Evolutionary conservation across 2,113 vertebrate genomes (phyloP).

Genomic region (Erythrolamprus reginae): DNA sequence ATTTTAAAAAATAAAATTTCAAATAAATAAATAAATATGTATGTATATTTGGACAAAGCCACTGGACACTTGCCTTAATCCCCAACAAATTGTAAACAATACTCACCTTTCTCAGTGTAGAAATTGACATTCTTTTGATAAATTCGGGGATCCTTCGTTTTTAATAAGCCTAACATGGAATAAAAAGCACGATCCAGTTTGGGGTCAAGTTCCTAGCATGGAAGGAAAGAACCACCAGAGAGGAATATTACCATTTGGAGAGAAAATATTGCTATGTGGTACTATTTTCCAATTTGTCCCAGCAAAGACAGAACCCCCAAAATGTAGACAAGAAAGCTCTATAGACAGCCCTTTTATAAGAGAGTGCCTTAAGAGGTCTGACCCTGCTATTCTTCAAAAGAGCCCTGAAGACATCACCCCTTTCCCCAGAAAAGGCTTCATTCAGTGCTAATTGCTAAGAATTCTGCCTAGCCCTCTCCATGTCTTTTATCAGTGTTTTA

Average conservation of each 20-base stretch:
- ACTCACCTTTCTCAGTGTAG: slow-evolving; percentile 62
- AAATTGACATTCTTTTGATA: slow-evolving; percentile 78
- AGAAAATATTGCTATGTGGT: not conserved
- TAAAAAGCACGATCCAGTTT: slow-evolving; percentile 82
- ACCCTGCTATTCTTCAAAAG: not conserved
- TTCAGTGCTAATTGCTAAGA: not conserved
- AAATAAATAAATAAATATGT: too few species aligned
- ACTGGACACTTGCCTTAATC: not conserved
- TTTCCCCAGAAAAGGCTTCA: not conserved
- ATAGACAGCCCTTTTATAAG: not conserved
- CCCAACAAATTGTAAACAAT: not conserved
- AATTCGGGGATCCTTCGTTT: slow-evolving; percentile 86
- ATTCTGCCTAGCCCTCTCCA: not conserved
- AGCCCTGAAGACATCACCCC: not conserved
- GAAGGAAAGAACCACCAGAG: not conserved
- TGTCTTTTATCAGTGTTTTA: not conserved
- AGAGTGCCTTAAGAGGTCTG: not conserved
- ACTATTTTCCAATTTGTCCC: too few species aligned
- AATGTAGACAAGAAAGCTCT: not conserved
- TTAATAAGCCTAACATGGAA: slow-evolving; percentile 81
- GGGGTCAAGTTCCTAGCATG: slow-evolving; percentile 76
- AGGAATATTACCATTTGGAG: not conserved
- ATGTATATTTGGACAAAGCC: not conserved
- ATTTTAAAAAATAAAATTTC: too few species aligned
- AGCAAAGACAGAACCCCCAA: not conserved